Conservation (phyloP, 2,888 invertebrate genomes). For the Chymomyza fuscimana region DNA sequence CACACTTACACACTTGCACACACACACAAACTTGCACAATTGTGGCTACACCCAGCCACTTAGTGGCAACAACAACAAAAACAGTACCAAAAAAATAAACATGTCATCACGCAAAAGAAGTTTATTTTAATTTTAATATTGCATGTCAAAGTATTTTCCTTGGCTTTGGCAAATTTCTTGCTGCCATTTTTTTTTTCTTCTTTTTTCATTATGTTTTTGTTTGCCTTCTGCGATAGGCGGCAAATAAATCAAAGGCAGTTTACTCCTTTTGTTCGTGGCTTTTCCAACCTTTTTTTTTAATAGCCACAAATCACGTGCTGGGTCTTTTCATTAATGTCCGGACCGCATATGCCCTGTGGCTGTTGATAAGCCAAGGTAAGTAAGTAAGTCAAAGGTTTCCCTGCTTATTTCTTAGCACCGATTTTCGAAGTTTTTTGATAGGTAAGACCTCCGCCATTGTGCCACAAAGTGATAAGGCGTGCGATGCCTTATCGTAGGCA, state of each 20-base stretch:
- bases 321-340: conserved; percentile 42
- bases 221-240: conserved; percentile 26
- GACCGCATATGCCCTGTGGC: conserved; percentile 35
- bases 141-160: conserved; percentile 62
- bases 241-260: conserved; percentile 68
- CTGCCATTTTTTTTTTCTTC: conserved; percentile 12
- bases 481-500: too few relatives aligned
- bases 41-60: conserved; percentile 39
- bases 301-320: conserved; percentile 67
- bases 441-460: not conserved
- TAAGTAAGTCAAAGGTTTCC: conserved; percentile 32
- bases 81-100: conserved; percentile 42
- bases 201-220: conserved; percentile 37
- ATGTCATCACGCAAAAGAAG: conserved; percentile 65
- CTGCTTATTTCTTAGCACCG: not conserved
- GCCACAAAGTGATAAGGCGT: not conserved
- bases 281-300: conserved; percentile 43
- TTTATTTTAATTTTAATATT: conserved; percentile 72
- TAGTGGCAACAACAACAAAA: conserved; percentile 9
- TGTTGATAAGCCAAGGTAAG: conserved; percentile 44
- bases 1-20: too few relatives aligned
- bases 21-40: not conserved
- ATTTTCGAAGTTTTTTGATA: not conserved
- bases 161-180: conserved; percentile 34
- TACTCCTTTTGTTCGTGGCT: conserved; percentile 37